phyloP scores from a whole-genome alignment of 2,888 invertebrate species.

The Leucozona laternaria region DNA sequence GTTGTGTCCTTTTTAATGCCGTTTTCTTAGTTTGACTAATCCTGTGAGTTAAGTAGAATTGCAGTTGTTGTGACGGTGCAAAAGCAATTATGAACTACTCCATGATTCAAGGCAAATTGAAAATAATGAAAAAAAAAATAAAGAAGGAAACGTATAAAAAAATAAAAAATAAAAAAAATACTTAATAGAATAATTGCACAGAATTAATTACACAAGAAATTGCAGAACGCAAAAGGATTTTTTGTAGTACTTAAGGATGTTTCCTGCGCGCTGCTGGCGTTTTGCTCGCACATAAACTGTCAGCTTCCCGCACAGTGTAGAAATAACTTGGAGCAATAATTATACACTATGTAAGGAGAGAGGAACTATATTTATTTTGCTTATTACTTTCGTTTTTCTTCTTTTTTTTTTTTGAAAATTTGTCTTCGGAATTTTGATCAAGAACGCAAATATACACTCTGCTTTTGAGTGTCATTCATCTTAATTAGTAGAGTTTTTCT shows the following conservation, averaged over 20 bases:
- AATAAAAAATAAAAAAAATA: background rate
- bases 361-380: slow-evolving; percentile 64
- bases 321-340: slow-evolving; percentile 12
- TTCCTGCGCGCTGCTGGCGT: slow-evolving; percentile 26
- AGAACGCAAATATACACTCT: slow-evolving; percentile 56
- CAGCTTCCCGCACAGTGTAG: background rate
- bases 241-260: slow-evolving; percentile 65
- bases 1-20: slow-evolving; percentile 38
- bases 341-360: background rate
- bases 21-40: slow-evolving; percentile 69
- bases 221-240: slow-evolving; percentile 66
- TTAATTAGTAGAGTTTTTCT: slow-evolving; percentile 62
- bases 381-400: slow-evolving; percentile 68
- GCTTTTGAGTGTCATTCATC: slow-evolving; percentile 63
- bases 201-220: slow-evolving; percentile 74
- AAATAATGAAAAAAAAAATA: slow-evolving; percentile 13
- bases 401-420: background rate
- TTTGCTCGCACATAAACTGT: background rate
- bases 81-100: slow-evolving; percentile 63
- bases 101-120: slow-evolving; percentile 17
- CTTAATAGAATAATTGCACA: slow-evolving; percentile 72
- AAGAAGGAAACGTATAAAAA: background rate
- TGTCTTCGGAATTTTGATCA: slow-evolving; percentile 36
- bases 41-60: slow-evolving; percentile 61
- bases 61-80: slow-evolving; percentile 35